phyloP scores from a whole-genome alignment of 2,113 vertebrate genomes.

The Sinocyclocheilus anshuiensis region DNA sequence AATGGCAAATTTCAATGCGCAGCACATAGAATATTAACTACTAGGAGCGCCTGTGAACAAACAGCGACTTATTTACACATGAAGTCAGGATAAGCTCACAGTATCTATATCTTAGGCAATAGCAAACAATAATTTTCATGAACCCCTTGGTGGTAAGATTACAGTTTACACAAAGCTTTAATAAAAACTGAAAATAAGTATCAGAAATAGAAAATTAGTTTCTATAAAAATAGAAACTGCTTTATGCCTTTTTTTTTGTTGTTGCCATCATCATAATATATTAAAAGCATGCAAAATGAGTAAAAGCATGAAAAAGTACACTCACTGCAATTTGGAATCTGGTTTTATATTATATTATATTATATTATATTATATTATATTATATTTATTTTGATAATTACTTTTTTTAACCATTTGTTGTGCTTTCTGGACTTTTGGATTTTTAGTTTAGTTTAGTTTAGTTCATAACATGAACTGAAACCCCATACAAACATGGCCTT shows the following conservation, averaged over 20 bases:
- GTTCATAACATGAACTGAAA: no score
- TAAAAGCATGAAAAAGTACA: no score
- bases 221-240: neutral
- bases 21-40: slow-evolving; percentile 26
- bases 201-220: no score
- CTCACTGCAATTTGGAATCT: no score
- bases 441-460: no score
- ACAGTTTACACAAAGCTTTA: neutral
- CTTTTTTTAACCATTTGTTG: no score
- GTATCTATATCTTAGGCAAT: slow-evolving; percentile 1
- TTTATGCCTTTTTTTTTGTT: neutral
- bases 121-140: slow-evolving; percentile 12
- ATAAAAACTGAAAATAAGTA: neutral
- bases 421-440: no score
- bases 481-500: no score
- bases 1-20: neutral
- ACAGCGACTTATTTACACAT: slow-evolving; percentile 14
- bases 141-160: neutral
- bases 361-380: no score
- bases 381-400: no score
- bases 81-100: slow-evolving; percentile 12
- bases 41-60: slow-evolving; percentile 14
- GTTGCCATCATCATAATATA: neutral
- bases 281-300: neutral
- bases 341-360: no score